Evolutionary conservation across 2,888 invertebrate species (phyloP), one percentile per base, ranked within the genome.

Genomic region (Plebejus melissa): DNA sequence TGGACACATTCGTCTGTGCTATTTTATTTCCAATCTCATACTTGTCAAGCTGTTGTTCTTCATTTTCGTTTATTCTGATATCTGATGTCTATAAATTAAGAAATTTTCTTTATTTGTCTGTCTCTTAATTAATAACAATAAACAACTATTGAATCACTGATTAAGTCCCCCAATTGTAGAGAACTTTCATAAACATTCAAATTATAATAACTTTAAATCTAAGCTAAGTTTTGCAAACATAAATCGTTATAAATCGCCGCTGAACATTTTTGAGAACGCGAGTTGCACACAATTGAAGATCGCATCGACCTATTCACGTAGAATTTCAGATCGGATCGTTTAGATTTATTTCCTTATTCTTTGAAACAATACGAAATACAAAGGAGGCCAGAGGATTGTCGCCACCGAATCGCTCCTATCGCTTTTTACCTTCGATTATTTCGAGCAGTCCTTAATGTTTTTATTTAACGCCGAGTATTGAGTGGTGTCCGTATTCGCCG

Each of bases 391-490:
- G 74, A 76, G 75, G 76, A 76, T 78, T 77, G 78, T 77, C 87
- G 84, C 85, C 86, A 83, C 91, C 91, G 90, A 91, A 92, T 88
- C 89, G 87, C 89, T 88, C 87, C 87, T 88, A 90, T 89, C 84
- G 83, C 86, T 88, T 91, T 92, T 91, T 89, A 88, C 83, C 82
- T 84, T 83, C 86, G 89, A 91, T 92, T 91, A 93, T 93, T 92
- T 88, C 87, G 87, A 87, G 84, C 86, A 86, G 87, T 84, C 87
- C 89, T 92, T 93, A 92, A 93, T 92, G 93, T 93, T 93, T 93
- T 93, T 93, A 93, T 92, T 93, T 91, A 91, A 89, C 90, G 88
- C 90, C 86, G 85, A 84, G 88, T 90, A 91, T 91, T 89, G 91
- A 88, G 87, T 87, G 87, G 88, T 90, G 92, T 91, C 91, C 88